Percentiles rank a stretch among this genome's conserved stretches.
phyloP scores from a whole-genome alignment of 2,888 invertebrate genomes.

The Myopa testacea region DNA sequence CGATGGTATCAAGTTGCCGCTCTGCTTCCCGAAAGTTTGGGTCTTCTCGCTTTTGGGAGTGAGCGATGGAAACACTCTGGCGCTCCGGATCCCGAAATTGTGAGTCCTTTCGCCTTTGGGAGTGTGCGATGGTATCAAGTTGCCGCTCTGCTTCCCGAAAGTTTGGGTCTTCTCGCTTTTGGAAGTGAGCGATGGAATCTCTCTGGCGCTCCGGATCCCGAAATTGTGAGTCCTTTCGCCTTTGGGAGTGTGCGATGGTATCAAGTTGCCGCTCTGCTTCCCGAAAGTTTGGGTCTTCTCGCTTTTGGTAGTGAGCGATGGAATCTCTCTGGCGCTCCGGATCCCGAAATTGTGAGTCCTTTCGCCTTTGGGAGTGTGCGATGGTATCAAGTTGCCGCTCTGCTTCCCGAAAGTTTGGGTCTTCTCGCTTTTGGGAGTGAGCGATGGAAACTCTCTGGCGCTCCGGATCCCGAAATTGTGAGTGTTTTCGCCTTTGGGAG shows the following conservation, averaged over 20 bases:
- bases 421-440: background rate
- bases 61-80: background rate
- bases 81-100: background rate
- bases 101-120: background rate
- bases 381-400: too few species aligned
- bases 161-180: background rate
- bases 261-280: too few species aligned
- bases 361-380: background rate
- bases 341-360: background rate
- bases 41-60: background rate
- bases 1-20: too few species aligned
- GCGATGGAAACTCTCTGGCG: background rate
- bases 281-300: background rate
- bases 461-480: background rate
- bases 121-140: too few species aligned
- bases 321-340: background rate
- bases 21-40: background rate
- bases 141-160: too few species aligned
- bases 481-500: background rate
- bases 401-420: background rate
- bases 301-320: background rate
- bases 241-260: too few species aligned
- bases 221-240: background rate
- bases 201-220: background rate
- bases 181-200: background rate